A percentile compares a stretch with the other conserved stretches of the same genome.
Evolutionary conservation across 2,888 invertebrate genomes (phyloP).

Genomic region (Agonopterix arenella): DNA sequence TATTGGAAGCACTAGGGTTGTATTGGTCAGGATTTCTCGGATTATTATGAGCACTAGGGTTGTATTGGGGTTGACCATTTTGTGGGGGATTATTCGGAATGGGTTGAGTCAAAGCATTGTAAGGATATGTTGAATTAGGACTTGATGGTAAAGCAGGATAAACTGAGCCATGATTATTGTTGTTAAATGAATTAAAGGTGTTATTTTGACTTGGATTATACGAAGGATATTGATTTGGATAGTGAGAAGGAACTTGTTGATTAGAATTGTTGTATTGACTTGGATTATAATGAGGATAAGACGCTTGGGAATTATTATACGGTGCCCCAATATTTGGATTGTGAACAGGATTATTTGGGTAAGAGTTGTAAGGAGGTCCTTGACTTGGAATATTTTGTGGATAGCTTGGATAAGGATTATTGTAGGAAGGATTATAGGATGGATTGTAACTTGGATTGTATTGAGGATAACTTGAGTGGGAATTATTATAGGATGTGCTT

Average conservation of each 20-base stretch:
- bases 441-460: constrained; percentile 6
- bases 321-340: too few species aligned
- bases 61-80: constrained; percentile 10
- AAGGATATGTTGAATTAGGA: neutral
- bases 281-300: too few species aligned
- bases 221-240: neutral
- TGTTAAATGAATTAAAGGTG: constrained; percentile 7
- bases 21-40: constrained; percentile 11
- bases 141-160: neutral
- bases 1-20: neutral
- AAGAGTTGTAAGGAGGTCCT: neutral
- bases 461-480: constrained; percentile 2
- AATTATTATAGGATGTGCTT: constrained; percentile 4
- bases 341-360: too few species aligned
- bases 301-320: too few species aligned
- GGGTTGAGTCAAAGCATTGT: neutral
- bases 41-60: constrained; percentile 19
- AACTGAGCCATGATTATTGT: constrained; percentile 1
- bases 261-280: too few species aligned
- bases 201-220: constrained; percentile 8
- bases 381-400: constrained; percentile 5
- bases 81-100: constrained; percentile 7
- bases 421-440: constrained; percentile 3
- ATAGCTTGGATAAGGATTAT: neutral
- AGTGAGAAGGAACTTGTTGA: too few species aligned